phyloP scores from a whole-genome alignment of 2,113 vertebrate genomes.

The Saiga tatarica region DNA sequence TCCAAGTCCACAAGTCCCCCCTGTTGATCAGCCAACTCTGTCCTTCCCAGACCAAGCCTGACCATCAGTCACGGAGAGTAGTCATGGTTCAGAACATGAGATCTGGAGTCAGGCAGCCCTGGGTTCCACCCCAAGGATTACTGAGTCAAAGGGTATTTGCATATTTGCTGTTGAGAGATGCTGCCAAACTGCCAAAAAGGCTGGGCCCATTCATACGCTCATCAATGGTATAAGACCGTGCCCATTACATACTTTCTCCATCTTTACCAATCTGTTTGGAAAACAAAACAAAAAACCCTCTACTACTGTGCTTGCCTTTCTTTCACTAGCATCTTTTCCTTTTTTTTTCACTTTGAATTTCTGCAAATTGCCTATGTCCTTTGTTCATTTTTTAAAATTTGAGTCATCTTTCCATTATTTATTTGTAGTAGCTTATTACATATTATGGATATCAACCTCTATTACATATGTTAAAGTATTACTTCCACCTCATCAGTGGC shows the following conservation, averaged over 20 bases:
- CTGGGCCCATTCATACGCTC: not conserved
- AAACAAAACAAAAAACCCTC: not conserved
- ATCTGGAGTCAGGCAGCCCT: constrained; percentile 10
- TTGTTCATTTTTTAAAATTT: not conserved
- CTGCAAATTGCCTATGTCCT: not conserved
- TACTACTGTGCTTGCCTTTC: not conserved
- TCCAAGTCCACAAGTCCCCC: constrained; percentile 15
- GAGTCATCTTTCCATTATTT: constrained; percentile 1
- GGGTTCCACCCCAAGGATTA: not conserved
- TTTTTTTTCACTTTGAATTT: not conserved
- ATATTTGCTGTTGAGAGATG: not conserved
- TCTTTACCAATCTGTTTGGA: not conserved
- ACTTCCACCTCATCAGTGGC: not conserved
- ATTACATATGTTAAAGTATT: not conserved
- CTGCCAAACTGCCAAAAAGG: not conserved
- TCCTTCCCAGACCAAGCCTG: constrained; percentile 45
- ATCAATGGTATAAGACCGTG: not conserved
- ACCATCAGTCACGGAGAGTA: constrained; percentile 5
- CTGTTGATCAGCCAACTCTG: not conserved
- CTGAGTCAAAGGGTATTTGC: constrained; percentile 62
- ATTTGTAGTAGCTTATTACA: not conserved
- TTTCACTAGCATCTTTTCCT: not conserved
- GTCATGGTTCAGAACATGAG: constrained; percentile 56
- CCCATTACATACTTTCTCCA: not conserved
- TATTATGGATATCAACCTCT: not conserved